Evolutionary conservation across 2,113 vertebrate genomes (phyloP).

Genomic region (Campylomormyrus numenius): DNA sequence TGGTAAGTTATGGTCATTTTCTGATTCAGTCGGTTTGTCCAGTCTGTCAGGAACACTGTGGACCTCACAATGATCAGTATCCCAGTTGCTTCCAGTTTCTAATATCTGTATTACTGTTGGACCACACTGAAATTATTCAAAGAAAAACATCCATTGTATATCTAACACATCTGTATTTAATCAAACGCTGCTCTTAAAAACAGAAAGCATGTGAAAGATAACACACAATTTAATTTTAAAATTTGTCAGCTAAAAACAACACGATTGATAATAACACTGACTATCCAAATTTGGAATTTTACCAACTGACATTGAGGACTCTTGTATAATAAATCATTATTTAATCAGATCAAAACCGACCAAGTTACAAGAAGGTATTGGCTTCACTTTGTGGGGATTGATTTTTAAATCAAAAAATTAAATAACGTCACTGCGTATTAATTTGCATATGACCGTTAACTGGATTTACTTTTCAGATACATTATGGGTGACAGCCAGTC

Average conservation of each 20-base stretch:
- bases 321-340: not conserved
- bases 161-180: not conserved
- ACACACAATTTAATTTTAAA: not conserved
- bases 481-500: not conserved
- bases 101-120: not conserved
- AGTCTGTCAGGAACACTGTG: not conserved
- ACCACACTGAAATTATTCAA: not conserved
- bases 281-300: not conserved
- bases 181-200: not conserved
- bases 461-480: not conserved
- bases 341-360: not conserved
- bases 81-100: not conserved
- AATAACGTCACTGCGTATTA: not conserved
- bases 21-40: not conserved
- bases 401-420: not conserved
- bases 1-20: slow-evolving; percentile 70
- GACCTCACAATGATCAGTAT: not conserved
- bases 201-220: not conserved
- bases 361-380: not conserved
- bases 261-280: not conserved
- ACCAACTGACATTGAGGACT: not conserved
- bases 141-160: not conserved
- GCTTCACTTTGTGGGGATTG: not conserved
- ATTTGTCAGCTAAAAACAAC: not conserved
- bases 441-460: not conserved